phyloP scores from a whole-genome alignment of 2,888 invertebrate genomes.

The Drosophila acutilabella region DNA sequence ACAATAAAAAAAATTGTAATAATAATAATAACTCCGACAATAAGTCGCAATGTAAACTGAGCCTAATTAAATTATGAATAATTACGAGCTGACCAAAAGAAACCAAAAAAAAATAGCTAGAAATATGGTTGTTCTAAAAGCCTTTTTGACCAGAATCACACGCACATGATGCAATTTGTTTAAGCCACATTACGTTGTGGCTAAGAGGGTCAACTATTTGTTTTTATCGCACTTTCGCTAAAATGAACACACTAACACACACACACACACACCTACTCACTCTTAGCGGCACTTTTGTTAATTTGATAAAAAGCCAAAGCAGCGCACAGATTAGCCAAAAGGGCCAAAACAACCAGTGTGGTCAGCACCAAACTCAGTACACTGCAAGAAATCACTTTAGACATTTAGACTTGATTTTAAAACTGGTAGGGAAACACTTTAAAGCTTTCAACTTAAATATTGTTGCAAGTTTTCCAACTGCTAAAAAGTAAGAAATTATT shows the following conservation, averaged over 20 bases:
- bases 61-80: slow-evolving; percentile 84
- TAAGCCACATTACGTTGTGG: slow-evolving; percentile 58
- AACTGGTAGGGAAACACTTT: background rate
- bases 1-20: slow-evolving; percentile 70
- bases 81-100: slow-evolving; percentile 57
- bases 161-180: slow-evolving; percentile 83
- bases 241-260: slow-evolving; percentile 73
- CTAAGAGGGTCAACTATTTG: slow-evolving; percentile 68
- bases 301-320: slow-evolving; percentile 81
- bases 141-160: slow-evolving; percentile 64
- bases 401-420: background rate
- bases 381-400: slow-evolving; percentile 7
- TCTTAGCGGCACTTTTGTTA: slow-evolving; percentile 79
- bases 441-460: background rate
- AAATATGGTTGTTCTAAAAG: slow-evolving; percentile 52
- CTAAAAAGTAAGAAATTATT: background rate
- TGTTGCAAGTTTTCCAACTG: background rate
- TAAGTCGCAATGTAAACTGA: slow-evolving; percentile 69
- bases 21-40: slow-evolving; percentile 39
- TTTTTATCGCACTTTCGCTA: slow-evolving; percentile 83
- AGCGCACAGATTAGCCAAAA: slow-evolving; percentile 50
- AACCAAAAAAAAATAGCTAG: background rate
- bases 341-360: slow-evolving; percentile 20
- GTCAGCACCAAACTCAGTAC: slow-evolving; percentile 39
- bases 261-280: slow-evolving; percentile 30